Evolutionary conservation across 2,888 invertebrate genomes (phyloP), one percentile per base, ranked within the genome.

Genomic region (Coremacera marginata): DNA sequence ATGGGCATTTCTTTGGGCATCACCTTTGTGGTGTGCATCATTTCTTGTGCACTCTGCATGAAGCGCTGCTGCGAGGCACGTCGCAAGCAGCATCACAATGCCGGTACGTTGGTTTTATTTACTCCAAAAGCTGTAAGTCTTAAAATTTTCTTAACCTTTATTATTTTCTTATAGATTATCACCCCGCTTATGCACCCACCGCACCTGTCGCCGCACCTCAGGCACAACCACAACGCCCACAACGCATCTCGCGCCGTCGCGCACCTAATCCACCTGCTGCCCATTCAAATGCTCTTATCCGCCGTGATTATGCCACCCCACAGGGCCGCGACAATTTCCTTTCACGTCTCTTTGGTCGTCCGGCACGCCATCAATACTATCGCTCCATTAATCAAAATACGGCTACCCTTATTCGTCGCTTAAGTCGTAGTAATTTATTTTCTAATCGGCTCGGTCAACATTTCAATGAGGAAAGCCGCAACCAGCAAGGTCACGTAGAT

Each of bases 401-500:
- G 3, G 88, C 89, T 9, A 86, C 88, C 22, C 80, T 89, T n/a
- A 88, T 89, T 49, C 82, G 89, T 49, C 86, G 89, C 2, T 77
- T 89, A 11, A 89, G 89, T 80, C 88, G 88, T 16, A 89, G 89
- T 70, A 89, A 87, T 81, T 81, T 89, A 9, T 88, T 89, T 72
- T 88, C 81, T 60, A 87, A 79, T 78, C 88, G 89, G 0, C 70
- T 83, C 5, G 84, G 84, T 77, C 84, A 84, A 79, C 83, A 83
- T 75, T 82, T 83, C 67, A 44, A 62, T 19, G 87, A 87, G 75
- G 73, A 73, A 8, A 27, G 70, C n/a, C 70, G 19, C 81, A 5
- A 81, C 81, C 7, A 81, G 60, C 49, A 82, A 34, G 34, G 79
- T 37, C 77, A 1, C 25, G 44, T 3, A 27, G 9, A 9, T 22